Percentiles rank a stretch among this genome's conserved stretches.
These are phyloP conservation scores for Mugil cephalus DNA, from an alignment of 2,113 vertebrate genomes.

Conservation along the genomic window DNA sequence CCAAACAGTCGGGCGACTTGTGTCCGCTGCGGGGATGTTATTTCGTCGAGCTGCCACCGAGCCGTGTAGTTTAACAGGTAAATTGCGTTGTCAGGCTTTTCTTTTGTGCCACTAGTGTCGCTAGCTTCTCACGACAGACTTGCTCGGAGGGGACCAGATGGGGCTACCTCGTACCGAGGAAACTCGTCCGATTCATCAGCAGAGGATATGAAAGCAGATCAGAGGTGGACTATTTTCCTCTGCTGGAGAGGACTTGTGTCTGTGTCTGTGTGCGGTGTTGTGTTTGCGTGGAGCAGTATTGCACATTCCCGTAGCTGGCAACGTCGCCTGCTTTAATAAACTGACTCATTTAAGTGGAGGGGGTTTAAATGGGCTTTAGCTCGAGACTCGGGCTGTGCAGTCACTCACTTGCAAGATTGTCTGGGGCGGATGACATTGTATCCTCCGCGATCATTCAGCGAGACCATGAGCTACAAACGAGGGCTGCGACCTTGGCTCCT, in stretches of 20 bases:
- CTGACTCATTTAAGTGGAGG: neutral
- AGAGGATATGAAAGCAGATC: conserved; percentile 17
- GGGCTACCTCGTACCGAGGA: conserved; percentile 11
- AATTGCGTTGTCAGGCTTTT: conserved; percentile 59
- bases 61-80: conserved; percentile 54
- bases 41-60: conserved; percentile 15
- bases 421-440: conserved; percentile 78
- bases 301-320: conserved; percentile 51
- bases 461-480: conserved; percentile 21
- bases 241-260: neutral
- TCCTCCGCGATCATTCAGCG: conserved; percentile 48
- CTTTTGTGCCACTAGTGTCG: conserved; percentile 60
- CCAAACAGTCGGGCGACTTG: conserved; percentile 9
- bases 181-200: conserved; percentile 44
- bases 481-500: conserved; percentile 69
- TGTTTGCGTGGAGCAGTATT: conserved; percentile 45
- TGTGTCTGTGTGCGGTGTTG: conserved; percentile 3
- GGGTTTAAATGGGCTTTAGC: conserved; percentile 52
- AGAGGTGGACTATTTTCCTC: conserved; percentile 46
- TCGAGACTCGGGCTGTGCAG: conserved; percentile 12
- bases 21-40: conserved; percentile 26
- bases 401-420: conserved; percentile 61
- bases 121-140: conserved; percentile 43
- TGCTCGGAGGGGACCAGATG: conserved; percentile 42
- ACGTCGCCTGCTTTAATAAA: conserved; percentile 22